phyloP scores from a whole-genome alignment of 2,113 vertebrate genomes.

The Mesoclemmys tuberculata region DNA sequence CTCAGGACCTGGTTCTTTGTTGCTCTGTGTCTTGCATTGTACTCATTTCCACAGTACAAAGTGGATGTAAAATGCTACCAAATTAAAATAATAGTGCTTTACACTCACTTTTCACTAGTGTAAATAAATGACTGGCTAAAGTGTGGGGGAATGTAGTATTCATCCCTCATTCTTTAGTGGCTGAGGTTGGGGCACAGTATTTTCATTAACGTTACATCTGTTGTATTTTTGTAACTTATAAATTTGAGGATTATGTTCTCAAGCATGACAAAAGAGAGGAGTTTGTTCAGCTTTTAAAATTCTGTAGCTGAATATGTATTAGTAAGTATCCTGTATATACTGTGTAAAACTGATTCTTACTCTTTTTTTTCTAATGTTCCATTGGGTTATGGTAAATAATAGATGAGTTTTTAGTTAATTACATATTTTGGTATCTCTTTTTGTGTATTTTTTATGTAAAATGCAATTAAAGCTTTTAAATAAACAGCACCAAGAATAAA shows the following conservation, averaged over 20 bases:
- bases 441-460: neutral
- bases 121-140: rapidly evolving
- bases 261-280: too few relatives aligned
- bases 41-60: neutral
- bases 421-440: neutral
- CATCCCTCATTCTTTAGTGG: neutral
- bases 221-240: neutral
- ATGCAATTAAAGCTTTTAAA: neutral
- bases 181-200: neutral
- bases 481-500: rapidly evolving
- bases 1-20: neutral
- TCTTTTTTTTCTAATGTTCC: neutral
- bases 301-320: neutral
- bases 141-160: neutral
- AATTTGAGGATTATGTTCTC: neutral
- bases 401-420: rapidly evolving
- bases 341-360: neutral
- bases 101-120: rapidly evolving
- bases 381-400: neutral
- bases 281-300: neutral
- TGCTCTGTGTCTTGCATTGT: neutral
- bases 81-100: neutral
- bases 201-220: neutral
- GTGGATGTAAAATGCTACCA: neutral
- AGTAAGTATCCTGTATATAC: neutral